phyloP scores from a whole-genome alignment of 1,140 invertebrate species.

The Medauroidea extradentata region DNA sequence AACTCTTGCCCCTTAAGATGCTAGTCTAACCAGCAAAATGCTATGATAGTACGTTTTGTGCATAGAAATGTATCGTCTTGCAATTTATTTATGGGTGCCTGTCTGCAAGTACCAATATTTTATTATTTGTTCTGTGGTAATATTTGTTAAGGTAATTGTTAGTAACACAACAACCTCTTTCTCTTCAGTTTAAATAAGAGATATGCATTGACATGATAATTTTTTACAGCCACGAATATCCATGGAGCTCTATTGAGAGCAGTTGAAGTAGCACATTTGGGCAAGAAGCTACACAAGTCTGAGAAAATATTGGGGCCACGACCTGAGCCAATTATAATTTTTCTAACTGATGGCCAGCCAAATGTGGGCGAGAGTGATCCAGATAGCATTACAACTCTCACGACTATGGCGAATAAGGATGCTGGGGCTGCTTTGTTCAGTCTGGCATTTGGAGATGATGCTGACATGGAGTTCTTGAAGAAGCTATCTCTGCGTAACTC shows the following conservation, averaged over 20 bases:
- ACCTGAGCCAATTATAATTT: slow-evolving; percentile 61
- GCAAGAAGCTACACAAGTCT: background rate
- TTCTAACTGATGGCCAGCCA: slow-evolving; percentile 70
- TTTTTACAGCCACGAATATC: slow-evolving; percentile 56
- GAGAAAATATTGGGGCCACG: background rate
- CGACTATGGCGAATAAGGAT: background rate
- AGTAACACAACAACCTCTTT: too few relatives aligned
- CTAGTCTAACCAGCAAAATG: too few relatives aligned
- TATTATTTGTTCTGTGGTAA: too few relatives aligned
- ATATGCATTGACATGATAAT: too few relatives aligned
- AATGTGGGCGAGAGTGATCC: slow-evolving; percentile 44
- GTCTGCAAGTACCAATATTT: too few relatives aligned
- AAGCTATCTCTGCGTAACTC: slow-evolving; percentile 43
- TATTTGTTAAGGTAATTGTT: too few relatives aligned
- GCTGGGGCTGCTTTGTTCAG: slow-evolving; percentile 37
- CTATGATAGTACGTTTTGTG: too few relatives aligned
- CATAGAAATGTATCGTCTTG: too few relatives aligned
- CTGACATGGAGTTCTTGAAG: slow-evolving; percentile 45
- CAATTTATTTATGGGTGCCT: too few relatives aligned
- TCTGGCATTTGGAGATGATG: slow-evolving; percentile 45
- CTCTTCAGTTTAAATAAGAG: too few relatives aligned
- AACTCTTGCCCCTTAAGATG: too few relatives aligned
- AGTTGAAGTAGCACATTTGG: slow-evolving; percentile 43
- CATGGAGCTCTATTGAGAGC: slow-evolving; percentile 54
- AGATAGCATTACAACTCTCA: background rate